Percentiles rank a stretch among this genome's conserved stretches.
phyloP scores from a whole-genome alignment of 2,797 vertebrate species.

The Heteromormyrus szaboi region DNA sequence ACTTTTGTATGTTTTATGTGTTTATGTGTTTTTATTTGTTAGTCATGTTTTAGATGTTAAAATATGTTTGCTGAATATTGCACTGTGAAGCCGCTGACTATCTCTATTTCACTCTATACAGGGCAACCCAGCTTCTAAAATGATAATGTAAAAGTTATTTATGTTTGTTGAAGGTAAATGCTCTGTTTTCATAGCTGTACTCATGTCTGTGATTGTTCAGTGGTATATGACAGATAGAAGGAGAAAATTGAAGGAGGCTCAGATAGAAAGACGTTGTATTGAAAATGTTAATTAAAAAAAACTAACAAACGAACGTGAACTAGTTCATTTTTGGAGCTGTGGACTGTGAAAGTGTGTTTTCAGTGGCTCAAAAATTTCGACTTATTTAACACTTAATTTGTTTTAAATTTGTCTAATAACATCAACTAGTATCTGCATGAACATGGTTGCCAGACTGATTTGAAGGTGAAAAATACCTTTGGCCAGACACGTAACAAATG shows the following conservation, averaged over 20 bases:
- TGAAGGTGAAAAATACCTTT: too few relatives aligned
- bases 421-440: too few relatives aligned
- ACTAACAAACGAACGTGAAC: too few relatives aligned
- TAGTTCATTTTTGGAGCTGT: too few relatives aligned
- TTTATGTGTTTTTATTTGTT: background rate
- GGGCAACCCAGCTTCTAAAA: background rate
- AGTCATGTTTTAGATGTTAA: background rate
- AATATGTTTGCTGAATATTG: background rate
- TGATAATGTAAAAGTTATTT: background rate
- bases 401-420: too few relatives aligned
- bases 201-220: too few relatives aligned
- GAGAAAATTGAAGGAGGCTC: too few relatives aligned
- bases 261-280: too few relatives aligned
- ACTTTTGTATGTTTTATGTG: background rate
- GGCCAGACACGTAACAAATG: too few relatives aligned
- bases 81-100: background rate
- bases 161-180: background rate
- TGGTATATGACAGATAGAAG: too few relatives aligned
- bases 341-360: background rate
- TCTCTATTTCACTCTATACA: background rate
- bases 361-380: background rate
- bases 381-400: background rate
- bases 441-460: too few relatives aligned
- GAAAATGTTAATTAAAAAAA: too few relatives aligned
- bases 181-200: background rate